Conservation (phyloP, 2,113 vertebrate species). For the Triplophysa rosa region DNA sequence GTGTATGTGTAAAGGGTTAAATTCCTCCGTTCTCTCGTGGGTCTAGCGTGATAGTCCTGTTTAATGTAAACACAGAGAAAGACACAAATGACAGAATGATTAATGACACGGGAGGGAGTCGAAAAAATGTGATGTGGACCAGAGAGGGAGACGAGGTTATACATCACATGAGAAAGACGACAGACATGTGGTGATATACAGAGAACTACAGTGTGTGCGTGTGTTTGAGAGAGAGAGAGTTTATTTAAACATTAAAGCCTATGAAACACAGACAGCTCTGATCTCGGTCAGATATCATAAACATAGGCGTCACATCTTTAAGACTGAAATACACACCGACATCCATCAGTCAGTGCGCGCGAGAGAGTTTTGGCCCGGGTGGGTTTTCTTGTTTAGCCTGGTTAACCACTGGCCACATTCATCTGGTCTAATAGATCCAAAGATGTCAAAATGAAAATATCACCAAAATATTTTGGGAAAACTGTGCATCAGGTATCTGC, state of each 20-base stretch:
- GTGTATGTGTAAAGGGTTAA: conserved; percentile 6
- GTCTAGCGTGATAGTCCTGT: conserved; percentile 31
- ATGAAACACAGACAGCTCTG: conserved; percentile 12
- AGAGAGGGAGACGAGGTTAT: conserved; percentile 36
- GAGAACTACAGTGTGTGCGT: conserved; percentile 34
- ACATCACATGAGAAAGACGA: conserved; percentile 1
- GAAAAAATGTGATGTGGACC: conserved; percentile 24
- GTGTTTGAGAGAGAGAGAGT: conserved; percentile 29
- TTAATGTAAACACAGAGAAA: conserved; percentile 53
- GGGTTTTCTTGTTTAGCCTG: conserved; percentile 6
- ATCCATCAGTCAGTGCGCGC: neutral
- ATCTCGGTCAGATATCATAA: conserved; percentile 37
- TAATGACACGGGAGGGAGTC: conserved; percentile 29
- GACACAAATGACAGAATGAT: conserved; percentile 41
- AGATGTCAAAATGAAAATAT: neutral
- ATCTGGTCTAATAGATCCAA: neutral
- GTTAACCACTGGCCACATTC: neutral
- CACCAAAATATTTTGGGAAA: neutral
- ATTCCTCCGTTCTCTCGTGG: neutral
- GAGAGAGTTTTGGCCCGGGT: neutral
- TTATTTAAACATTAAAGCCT: conserved; percentile 37
- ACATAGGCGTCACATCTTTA: conserved; percentile 34
- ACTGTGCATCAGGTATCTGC: neutral
- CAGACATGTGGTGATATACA: conserved; percentile 9
- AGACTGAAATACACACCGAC: conserved; percentile 18